phyloP scores from a whole-genome alignment of 2,113 vertebrate species.

The Rafetus swinhoei region DNA sequence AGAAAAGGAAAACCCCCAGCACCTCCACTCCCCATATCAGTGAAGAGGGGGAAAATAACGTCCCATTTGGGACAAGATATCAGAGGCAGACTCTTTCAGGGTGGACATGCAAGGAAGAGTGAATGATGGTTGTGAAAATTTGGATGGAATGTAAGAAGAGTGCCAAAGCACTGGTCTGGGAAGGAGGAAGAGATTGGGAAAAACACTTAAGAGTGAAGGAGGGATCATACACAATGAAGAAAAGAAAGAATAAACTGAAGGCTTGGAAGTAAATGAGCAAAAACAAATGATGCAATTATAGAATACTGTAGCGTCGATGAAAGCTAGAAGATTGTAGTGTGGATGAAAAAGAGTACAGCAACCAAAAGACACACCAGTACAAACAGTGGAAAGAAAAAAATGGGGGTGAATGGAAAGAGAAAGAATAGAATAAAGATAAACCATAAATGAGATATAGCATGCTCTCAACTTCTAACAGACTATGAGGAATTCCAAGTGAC shows the following conservation, averaged over 20 bases:
- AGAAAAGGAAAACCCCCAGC: background rate
- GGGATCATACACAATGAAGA: background rate
- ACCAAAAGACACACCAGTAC: background rate
- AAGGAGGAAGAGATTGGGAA: background rate
- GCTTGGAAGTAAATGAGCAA: background rate
- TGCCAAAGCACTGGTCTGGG: rapidly evolving
- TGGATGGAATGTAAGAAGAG: background rate
- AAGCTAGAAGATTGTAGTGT: background rate
- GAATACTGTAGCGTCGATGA: background rate
- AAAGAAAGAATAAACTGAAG: background rate
- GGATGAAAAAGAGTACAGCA: background rate
- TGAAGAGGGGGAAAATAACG: background rate
- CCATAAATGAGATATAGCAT: background rate
- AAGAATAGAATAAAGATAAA: background rate
- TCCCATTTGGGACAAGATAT: background rate
- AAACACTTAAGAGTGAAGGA: background rate
- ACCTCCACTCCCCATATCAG: background rate
- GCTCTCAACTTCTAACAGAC: background rate
- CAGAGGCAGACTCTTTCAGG: background rate
- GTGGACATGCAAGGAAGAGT: background rate
- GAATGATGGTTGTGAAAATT: background rate
- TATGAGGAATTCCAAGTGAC: background rate
- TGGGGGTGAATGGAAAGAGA: background rate
- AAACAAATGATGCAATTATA: background rate
- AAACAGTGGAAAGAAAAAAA: background rate